Evolutionary conservation across 2,888 invertebrate genomes (phyloP).

Genomic region (Aplocera efformata): DNA sequence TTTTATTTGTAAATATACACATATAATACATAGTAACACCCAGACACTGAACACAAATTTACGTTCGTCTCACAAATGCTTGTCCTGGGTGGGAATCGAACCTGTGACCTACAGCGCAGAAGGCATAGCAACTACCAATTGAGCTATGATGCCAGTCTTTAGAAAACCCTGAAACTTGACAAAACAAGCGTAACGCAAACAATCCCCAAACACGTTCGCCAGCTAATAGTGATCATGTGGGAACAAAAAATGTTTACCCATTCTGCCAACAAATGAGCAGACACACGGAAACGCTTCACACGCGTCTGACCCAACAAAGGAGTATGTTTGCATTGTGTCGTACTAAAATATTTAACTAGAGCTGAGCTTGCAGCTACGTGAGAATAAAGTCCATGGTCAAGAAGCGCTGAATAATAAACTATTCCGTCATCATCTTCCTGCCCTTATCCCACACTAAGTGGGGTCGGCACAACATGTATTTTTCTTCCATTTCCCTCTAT

Average conservation of each 20-base stretch:
- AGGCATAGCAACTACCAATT: no score
- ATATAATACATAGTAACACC: no score
- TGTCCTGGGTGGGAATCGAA: no score
- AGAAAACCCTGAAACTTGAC: constrained; percentile 5
- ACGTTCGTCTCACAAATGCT: no score
- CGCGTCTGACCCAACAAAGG: constrained; percentile 77
- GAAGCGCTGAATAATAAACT: no score
- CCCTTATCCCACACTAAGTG: no score
- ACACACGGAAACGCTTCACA: constrained; percentile 78
- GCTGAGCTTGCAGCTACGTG: constrained; percentile 53
- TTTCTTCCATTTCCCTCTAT: no score
- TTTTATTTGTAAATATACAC: no score
- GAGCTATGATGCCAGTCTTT: background rate
- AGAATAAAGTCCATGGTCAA: constrained; percentile 9
- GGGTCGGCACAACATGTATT: no score
- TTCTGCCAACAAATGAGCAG: constrained; percentile 65
- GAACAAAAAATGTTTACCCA: constrained; percentile 74
- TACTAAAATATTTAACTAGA: constrained; percentile 78
- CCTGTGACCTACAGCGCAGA: no score
- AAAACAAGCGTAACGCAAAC: constrained; percentile 17
- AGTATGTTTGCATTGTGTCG: constrained; percentile 72
- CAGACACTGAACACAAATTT: no score
- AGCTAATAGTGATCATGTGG: constrained; percentile 68
- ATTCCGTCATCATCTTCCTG: no score
- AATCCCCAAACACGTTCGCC: constrained; percentile 41